Percentiles rank a stretch among this genome's conserved stretches.
These are phyloP conservation scores for Dipodomys stephensi DNA, from an alignment of 2,113 vertebrate genomes.

Conservation along the genomic window DNA sequence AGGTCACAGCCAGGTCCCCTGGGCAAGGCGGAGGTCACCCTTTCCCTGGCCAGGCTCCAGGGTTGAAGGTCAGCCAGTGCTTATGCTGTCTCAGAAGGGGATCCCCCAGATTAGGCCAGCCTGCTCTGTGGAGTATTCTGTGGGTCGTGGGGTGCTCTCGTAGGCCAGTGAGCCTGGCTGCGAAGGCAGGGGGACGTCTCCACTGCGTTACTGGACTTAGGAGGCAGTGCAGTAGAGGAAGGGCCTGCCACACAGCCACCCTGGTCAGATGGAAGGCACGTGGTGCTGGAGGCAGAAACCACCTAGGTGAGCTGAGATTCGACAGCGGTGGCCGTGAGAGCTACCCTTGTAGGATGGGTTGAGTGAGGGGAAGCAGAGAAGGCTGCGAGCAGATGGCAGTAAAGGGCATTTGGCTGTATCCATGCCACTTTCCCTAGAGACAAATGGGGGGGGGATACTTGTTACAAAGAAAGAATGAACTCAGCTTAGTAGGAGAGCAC, in stretches of 20 bases:
- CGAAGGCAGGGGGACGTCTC: background rate
- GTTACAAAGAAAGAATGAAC: background rate
- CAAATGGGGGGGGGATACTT: background rate
- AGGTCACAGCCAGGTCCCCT: background rate
- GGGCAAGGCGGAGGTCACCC: background rate
- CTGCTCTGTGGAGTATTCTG: background rate
- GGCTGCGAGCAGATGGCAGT: background rate
- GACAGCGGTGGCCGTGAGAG: background rate
- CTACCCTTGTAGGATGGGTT: background rate
- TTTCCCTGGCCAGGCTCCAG: background rate
- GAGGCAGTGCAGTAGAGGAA: background rate
- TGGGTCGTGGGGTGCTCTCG: background rate
- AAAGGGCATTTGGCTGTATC: too few relatives aligned
- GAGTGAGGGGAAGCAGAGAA: background rate
- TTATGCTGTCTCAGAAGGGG: background rate
- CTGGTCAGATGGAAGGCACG: too few relatives aligned
- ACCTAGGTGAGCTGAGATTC: too few relatives aligned
- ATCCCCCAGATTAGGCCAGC: background rate
- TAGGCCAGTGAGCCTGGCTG: background rate
- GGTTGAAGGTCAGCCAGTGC: background rate
- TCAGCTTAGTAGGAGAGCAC: background rate
- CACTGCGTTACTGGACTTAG: background rate
- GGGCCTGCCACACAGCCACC: background rate
- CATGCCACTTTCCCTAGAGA: too few relatives aligned
- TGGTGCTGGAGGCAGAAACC: too few relatives aligned